A percentile compares a stretch with the other conserved stretches of the same genome.
phyloP scores from a whole-genome alignment of 2,113 vertebrate genomes.

The Bettongia penicillata region DNA sequence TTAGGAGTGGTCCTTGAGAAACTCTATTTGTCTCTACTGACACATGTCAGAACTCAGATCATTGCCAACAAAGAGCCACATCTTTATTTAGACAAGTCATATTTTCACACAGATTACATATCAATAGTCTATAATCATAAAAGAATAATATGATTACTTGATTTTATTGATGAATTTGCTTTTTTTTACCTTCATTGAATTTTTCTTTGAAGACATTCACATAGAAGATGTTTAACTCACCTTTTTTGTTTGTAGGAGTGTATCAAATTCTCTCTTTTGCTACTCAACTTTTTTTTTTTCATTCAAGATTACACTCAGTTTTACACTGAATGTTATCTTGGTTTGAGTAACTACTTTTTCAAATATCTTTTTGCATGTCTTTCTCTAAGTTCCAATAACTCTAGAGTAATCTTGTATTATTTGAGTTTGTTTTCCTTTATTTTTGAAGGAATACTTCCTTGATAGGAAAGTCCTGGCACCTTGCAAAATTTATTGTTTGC shows the following conservation, averaged over 20 bases:
- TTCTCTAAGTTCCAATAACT: background rate
- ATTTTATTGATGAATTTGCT: background rate
- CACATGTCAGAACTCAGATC: background rate
- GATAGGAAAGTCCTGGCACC: background rate
- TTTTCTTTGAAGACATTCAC: background rate
- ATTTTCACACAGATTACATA: background rate
- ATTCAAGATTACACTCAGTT: background rate
- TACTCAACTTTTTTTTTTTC: background rate
- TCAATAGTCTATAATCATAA: background rate
- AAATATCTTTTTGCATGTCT: background rate
- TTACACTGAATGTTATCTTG: background rate
- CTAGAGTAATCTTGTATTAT: background rate
- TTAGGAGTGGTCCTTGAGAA: background rate
- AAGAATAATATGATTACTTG: background rate
- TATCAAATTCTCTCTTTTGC: background rate
- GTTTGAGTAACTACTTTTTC: background rate
- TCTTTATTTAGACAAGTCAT: background rate
- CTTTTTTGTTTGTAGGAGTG: background rate
- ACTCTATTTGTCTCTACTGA: background rate
- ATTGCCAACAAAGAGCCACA: background rate
- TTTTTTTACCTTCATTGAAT: background rate
- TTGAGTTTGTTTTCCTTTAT: background rate
- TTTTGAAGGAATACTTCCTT: background rate
- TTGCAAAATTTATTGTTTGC: background rate
- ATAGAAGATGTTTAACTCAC: background rate